Percentiles rank a stretch among this genome's conserved stretches.
These are phyloP conservation scores for Heliconius eleuchia DNA, from an alignment of 1,140 invertebrate genomes.

Conservation along the genomic window DNA sequence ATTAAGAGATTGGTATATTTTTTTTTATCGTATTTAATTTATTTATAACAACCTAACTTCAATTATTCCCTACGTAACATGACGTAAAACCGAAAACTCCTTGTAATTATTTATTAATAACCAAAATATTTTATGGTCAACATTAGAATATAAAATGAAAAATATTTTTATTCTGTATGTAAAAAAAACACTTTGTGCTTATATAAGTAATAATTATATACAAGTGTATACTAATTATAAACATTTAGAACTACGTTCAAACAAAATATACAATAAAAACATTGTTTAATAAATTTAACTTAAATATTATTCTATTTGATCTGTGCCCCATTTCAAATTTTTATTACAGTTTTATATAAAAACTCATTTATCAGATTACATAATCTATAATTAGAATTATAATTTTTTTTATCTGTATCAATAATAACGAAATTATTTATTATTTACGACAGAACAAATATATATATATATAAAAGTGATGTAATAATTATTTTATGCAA, in stretches of 20 bases:
- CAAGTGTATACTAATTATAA: conserved; percentile 37
- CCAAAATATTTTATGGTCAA: neutral
- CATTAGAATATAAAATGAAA: conserved; percentile 18
- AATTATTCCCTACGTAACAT: too few species aligned
- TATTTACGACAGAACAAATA: neutral
- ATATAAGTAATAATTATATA: conserved; percentile 41
- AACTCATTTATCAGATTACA: neutral
- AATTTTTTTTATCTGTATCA: neutral
- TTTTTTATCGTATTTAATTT: too few species aligned
- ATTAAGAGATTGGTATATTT: too few species aligned
- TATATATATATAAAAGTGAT: neutral
- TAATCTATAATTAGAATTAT: neutral
- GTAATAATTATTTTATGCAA: neutral
- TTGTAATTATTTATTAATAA: neutral
- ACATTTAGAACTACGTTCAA: conserved; percentile 36
- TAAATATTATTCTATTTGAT: neutral
- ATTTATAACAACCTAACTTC: too few species aligned
- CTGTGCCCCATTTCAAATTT: neutral
- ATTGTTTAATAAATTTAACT: neutral
- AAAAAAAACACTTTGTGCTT: conserved; percentile 66
- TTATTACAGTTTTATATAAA: neutral
- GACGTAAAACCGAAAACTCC: too few species aligned
- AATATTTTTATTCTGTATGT: conserved; percentile 35
- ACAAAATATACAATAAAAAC: conserved; percentile 55
- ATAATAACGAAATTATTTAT: neutral